Conservation (phyloP, 2,113 vertebrate genomes). For the Rhegmatorhina hoffmannsi region DNA sequence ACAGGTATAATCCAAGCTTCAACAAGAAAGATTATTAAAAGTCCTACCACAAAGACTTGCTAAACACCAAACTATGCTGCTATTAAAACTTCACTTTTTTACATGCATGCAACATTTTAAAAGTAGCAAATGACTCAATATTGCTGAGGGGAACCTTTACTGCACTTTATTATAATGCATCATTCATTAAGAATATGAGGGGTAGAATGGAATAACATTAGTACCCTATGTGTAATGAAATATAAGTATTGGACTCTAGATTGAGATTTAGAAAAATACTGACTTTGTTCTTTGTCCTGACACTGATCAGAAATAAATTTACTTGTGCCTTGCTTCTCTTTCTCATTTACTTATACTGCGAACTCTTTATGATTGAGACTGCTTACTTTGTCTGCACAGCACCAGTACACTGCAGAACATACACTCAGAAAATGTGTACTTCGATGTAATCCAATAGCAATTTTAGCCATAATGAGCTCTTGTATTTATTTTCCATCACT, state of each 20-base stretch:
- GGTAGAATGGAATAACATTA: not conserved
- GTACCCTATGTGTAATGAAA: not conserved
- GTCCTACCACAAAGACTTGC: not conserved
- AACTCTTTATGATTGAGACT: not conserved
- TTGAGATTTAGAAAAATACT: not conserved
- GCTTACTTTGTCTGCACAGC: not conserved
- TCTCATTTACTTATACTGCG: not conserved
- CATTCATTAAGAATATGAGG: not conserved
- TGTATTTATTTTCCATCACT: not conserved
- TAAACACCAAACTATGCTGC: not conserved
- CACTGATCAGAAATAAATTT: not conserved
- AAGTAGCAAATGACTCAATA: not conserved
- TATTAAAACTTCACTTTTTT: not conserved
- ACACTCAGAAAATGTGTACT: not conserved
- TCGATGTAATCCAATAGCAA: not conserved
- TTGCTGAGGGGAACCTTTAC: not conserved
- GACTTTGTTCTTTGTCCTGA: not conserved
- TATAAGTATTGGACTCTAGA: not conserved
- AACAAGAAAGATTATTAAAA: constrained; percentile 41
- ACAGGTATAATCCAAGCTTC: constrained; percentile 37
- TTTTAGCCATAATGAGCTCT: not conserved
- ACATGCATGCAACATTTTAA: not conserved
- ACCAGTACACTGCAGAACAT: not conserved
- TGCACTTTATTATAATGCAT: not conserved
- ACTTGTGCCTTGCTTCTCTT: not conserved